Evolutionary conservation across 2,797 vertebrate species (phyloP), one percentile per base, ranked within the genome.

Genomic region (Tangara arthus): DNA sequence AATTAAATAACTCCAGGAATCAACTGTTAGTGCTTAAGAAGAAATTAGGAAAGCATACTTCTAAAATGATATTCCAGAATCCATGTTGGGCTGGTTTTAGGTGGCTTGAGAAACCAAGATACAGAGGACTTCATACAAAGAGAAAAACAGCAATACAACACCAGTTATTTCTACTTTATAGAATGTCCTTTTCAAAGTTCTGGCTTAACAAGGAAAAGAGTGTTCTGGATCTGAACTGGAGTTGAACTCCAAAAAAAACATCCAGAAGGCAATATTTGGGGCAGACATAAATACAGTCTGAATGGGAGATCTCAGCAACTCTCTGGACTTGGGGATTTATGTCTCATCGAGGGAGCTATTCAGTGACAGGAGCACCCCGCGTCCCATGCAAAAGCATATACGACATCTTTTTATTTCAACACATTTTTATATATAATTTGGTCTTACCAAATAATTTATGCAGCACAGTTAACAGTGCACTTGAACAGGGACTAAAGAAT

Each of bases 331-430:
- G 21, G 42, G 12, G 21, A 30, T 57, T 21, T 4, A 41, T 2
- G 12, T 39, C 26, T 59, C 28, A 59, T 57, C 44, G 28, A 7
- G 1, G n/a, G 24, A 81, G 30, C 11, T 60, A 14, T 35, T 72
- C 18, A 60, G 50, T 0, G 0, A 68, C 46, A 75, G 24, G 6
- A 59, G 7, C 28, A 39, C 26, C 7, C 50, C 3, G 0, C 47
- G 22, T 44, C 30, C 37, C 66, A 39, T 59, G 49, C 44, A 9
- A 14, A 79, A 32, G 22, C 12, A 79, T 12, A 39, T 9, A 34
- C 17, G 50, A 44, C 17, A 13, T 87, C 2, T 65, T 92, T 52
- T 69, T 23, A 34, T 52, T 70, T 35, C 10, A 35, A 32, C 7
- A 32, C 8, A 26, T 44, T 44, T 34, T 27, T 46, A 34, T 34